Base-by-base conservation (phyloP, 2,888 invertebrate species). In the Chironomus riparius region DNA sequence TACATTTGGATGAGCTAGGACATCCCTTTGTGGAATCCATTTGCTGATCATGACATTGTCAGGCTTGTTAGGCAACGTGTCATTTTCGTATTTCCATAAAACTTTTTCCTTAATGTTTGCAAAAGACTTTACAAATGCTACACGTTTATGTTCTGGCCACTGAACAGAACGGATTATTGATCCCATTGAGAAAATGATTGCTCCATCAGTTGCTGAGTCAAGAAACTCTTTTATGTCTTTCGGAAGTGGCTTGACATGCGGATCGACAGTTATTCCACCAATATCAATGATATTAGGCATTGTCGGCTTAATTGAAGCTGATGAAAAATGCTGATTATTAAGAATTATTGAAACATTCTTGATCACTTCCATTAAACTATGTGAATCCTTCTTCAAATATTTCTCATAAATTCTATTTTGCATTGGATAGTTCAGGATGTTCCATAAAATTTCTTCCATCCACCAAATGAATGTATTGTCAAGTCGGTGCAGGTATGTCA, bases 1-100 rank as follows among this genome's bases (percentile, higher is more conserved):
- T 0, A 86, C 81, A 78, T 86, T 86, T 0, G 85, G 82, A 79
- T 86, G 86, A 0, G 85, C 85, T 80, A 84, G 77, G 18, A 84
- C 80, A 77, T 85, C 85, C 50, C 84, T 82, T 76, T 86, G 86
- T 0, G 85, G 85, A 61, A 85, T 82, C 86, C 86, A 86, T 70
- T 82, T 81, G 15, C 80, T 81, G 15, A 86, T 81, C 13, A 81
- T 79, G 15, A 84, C 81, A 79, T 84, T 84, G 0, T 79, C 80
- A 0, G 82, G 81, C 48, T 82, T 82, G 1, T 78, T 82, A 0
- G 79, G 79, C 77, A 85, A 77, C 7, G 79, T 77, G 0, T 81
- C 78, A 0, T 82, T 81, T 76, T 85, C 85, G 76, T 82, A 85
- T 78, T 85, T 86, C 85, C 85, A 86, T 3, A 86, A 72, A 0